A percentile compares a stretch with the other conserved stretches of the same genome.
phyloP scores from a whole-genome alignment of 2,113 vertebrate species.

The Phalacrocorax carbo region DNA sequence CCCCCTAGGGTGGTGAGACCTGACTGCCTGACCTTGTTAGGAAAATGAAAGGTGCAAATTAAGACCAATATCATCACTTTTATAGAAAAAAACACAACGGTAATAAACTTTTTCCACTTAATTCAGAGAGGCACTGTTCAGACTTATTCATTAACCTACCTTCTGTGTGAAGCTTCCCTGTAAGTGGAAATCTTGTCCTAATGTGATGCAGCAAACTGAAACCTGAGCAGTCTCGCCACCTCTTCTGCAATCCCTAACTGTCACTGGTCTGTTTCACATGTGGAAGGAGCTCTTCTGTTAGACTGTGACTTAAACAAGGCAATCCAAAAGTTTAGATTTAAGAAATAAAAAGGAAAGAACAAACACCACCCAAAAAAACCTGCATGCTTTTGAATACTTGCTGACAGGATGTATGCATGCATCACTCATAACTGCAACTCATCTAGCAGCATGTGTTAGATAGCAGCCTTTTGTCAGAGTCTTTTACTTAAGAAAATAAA shows the following conservation, averaged over 20 bases:
- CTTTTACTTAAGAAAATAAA: background rate
- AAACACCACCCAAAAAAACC: background rate
- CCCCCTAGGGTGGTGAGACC: background rate
- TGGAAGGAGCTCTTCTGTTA: background rate
- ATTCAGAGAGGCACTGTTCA: background rate
- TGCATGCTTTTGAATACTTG: background rate
- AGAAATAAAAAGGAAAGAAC: background rate
- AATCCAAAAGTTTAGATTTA: background rate
- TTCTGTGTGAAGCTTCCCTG: background rate
- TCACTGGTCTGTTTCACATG: background rate
- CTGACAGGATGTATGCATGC: background rate
- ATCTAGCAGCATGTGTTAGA: background rate
- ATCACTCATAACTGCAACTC: background rate
- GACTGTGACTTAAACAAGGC: background rate
- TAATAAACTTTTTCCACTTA: background rate
- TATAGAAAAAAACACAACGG: background rate
- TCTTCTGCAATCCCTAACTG: background rate
- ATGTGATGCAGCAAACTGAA: background rate
- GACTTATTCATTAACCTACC: background rate
- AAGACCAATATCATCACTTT: background rate
- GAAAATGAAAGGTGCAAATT: background rate
- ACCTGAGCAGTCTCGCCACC: background rate
- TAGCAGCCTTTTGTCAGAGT: background rate
- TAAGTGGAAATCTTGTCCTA: background rate
- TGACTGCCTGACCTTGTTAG: fast-evolving